A percentile compares a stretch with the other conserved stretches of the same genome.
Evolutionary conservation across 2,888 invertebrate genomes (phyloP).

Genomic region (Nemoura dubitans): DNA sequence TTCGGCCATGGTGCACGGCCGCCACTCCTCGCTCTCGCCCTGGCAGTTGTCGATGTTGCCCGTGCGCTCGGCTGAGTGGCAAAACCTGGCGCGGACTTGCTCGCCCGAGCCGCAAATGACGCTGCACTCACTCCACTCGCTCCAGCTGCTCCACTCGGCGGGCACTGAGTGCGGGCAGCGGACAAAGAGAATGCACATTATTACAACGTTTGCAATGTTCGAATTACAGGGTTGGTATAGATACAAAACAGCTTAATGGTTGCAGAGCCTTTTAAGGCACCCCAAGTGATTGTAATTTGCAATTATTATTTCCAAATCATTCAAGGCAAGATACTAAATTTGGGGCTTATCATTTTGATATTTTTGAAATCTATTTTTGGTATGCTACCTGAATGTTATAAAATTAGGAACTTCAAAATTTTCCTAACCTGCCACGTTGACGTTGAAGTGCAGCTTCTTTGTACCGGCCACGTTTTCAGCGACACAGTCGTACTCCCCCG

Average conservation of each 20-base stretch:
- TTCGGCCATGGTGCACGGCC: slow-evolving; percentile 63
- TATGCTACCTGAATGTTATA: too few relatives aligned
- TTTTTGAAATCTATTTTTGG: too few relatives aligned
- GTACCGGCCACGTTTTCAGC: slow-evolving; percentile 66
- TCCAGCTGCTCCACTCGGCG: slow-evolving; percentile 64
- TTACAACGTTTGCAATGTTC: too few relatives aligned
- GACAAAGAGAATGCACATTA: too few relatives aligned
- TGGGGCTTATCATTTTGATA: too few relatives aligned
- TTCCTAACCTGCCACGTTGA: slow-evolving; percentile 52
- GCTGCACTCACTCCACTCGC: slow-evolving; percentile 63
- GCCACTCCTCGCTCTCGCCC: slow-evolving; percentile 58
- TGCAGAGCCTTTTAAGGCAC: too few relatives aligned
- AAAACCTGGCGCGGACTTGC: slow-evolving; percentile 59
- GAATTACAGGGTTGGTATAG: too few relatives aligned
- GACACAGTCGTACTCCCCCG: slow-evolving; percentile 69
- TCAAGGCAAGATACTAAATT: too few relatives aligned
- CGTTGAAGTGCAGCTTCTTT: slow-evolving; percentile 51
- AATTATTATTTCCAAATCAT: too few relatives aligned
- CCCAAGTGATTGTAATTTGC: too few relatives aligned
- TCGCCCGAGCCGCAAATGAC: slow-evolving; percentile 63
- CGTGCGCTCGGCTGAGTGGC: slow-evolving; percentile 59
- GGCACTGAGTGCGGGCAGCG: slow-evolving; percentile 59
- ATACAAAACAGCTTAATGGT: too few relatives aligned
- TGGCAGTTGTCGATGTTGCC: slow-evolving; percentile 51
- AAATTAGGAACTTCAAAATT: background rate